Conservation (phyloP, 2,113 vertebrate species). For the Gallinago paraguaiae region DNA sequence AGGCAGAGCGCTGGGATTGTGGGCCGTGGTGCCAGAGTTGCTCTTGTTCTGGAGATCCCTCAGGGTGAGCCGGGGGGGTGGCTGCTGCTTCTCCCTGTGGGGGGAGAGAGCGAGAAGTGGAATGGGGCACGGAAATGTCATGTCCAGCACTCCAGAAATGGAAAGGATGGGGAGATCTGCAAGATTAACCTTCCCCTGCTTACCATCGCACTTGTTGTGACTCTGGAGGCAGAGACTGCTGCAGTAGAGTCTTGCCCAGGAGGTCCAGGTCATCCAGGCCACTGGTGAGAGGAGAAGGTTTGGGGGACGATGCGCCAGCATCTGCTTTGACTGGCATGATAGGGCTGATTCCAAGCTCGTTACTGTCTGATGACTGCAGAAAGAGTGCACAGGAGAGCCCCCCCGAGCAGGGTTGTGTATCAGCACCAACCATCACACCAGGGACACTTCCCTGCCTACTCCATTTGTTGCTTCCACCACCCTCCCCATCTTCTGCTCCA, state of each 20-base stretch:
- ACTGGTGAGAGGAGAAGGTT: constrained; percentile 61
- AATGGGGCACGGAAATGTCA: not conserved
- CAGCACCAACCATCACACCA: not conserved
- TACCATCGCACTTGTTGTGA: constrained; percentile 94
- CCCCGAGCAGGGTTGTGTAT: not conserved
- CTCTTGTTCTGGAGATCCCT: constrained; percentile 91
- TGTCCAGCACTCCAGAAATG: not conserved
- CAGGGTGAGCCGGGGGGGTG: constrained; percentile 83
- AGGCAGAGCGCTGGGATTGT: constrained; percentile 15
- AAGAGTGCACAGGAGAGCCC: not conserved
- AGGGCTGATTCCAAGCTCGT: constrained; percentile 58
- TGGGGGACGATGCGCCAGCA: constrained; percentile 20
- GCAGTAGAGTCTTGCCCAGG: constrained; percentile 90
- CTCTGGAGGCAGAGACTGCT: constrained; percentile 92
- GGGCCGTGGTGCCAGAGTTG: constrained; percentile 11
- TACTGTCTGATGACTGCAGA: constrained; percentile 79
- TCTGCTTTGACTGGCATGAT: constrained; percentile 55
- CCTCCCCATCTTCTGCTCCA: not conserved
- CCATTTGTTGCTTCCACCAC: not conserved
- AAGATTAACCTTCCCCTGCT: not conserved
- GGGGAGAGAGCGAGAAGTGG: not conserved
- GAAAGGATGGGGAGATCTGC: rapidly evolving
- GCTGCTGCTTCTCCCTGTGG: constrained; percentile 89
- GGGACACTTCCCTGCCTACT: not conserved
- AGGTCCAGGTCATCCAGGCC: constrained; percentile 90